phyloP scores from a whole-genome alignment of 2,113 vertebrate species.

The Dasypus novemcinctus region DNA sequence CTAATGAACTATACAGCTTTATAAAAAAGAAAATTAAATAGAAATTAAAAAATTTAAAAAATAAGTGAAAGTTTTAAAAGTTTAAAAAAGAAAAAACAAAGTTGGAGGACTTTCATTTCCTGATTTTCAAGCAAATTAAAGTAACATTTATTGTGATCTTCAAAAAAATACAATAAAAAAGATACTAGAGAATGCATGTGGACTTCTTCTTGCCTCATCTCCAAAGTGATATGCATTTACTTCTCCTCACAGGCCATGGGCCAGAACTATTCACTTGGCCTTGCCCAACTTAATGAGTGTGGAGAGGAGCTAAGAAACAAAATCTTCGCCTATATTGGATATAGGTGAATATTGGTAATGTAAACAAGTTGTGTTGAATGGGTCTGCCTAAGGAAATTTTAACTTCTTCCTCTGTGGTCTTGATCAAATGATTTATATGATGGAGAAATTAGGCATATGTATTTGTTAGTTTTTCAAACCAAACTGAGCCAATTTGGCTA shows the following conservation, averaged over 20 bases:
- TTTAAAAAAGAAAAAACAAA: too few species aligned
- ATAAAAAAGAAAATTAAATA: too few species aligned
- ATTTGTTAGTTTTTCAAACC: conserved; percentile 2
- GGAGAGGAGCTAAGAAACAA: not conserved
- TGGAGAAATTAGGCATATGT: not conserved
- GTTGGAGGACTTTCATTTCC: too few species aligned
- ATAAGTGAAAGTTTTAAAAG: too few species aligned
- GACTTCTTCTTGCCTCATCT: not conserved
- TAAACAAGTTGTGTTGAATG: not conserved
- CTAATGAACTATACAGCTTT: too few species aligned
- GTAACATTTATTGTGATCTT: too few species aligned
- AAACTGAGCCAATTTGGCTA: not conserved
- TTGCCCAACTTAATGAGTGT: not conserved
- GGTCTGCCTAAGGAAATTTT: not conserved
- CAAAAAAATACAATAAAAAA: too few species aligned
- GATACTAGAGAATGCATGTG: too few species aligned
- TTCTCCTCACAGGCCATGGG: not conserved
- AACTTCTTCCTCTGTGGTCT: not conserved
- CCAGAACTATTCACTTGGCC: not conserved
- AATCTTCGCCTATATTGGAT: not conserved
- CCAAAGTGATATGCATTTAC: not conserved
- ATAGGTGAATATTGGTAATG: not conserved
- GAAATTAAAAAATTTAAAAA: too few species aligned
- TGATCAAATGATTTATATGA: not conserved
- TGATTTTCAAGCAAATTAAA: too few species aligned